Base-by-base conservation (phyloP, 2,113 vertebrate genomes). In the Nothocercus julius region DNA sequence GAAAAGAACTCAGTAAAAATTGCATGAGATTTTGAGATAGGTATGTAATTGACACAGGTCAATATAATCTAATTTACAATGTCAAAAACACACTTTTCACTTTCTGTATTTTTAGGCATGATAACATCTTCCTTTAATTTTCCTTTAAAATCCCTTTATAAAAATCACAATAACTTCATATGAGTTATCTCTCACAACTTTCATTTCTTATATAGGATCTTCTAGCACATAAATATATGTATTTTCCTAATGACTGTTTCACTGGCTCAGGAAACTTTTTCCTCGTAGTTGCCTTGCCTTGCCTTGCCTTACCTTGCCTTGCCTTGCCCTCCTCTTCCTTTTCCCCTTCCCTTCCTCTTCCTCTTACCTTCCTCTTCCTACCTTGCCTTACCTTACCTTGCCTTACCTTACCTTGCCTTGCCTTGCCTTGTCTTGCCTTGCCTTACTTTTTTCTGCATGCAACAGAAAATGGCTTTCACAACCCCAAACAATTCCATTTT, bases 31-130 rank as follows among this genome's bases (percentile, higher is more conserved):
- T 32, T 92, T 92, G 66, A 80, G 73, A 72, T 38, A 59, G n/a
- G 15, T 89, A 62, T 66, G 67, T 94, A 94, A 72, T 56, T 83
- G 28, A 24, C 36, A 73, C 7, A 80, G 56, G n/a, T 89, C 66
- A 85, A 72, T 63, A 59, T 13, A 92, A 87, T 90, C 79, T 91
- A 56, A 94, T 96, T 89, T 88, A 4, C 16, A 83, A 70, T 20
- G 45, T 68, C 32, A 51, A 3, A 40, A 84, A 64, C 11, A 47
- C 7, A 38, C 92, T 93, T 93, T 32, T 11, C 13, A 44, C 14
- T 76, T 95, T 88, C 34, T 67, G 13, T 80, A 38, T 73, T 78
- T 58, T 63, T 54, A 81, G 38, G 67, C 28, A 47, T 22, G 72
- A 59, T 80, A 66, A 83, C 42, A 15, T 3, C 2, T 51, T 19